Evolutionary conservation across 1,140 invertebrate species (phyloP), one percentile per base, ranked within the genome.

Genomic region (Laupala kohalensis): DNA sequence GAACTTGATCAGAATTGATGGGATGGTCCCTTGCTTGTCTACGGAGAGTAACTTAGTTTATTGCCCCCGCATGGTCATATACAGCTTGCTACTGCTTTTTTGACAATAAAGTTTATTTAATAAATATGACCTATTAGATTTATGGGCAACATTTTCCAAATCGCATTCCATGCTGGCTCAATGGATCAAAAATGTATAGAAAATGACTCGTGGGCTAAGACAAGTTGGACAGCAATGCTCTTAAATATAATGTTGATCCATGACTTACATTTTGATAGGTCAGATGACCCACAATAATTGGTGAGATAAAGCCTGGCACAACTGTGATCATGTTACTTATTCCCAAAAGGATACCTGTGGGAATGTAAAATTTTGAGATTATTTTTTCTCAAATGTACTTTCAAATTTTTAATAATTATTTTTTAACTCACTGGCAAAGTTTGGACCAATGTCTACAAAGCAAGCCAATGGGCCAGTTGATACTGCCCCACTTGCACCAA

Each of bases 391-490:
- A 1, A 24, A 25, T 24, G 25, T 19, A 24, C 6, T 65, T n/a
- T 5, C 4, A 1, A 3, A 25, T 65, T 24, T 65, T 24, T 24
- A 2, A 15, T 24, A 2, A 65, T 65, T n/a, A 24, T 65, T 25
- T 23, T 2, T 1, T 19, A 65, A 65, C 77, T 78, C 77, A 82
- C 85, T 84, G 19, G 87, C 87, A 78, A 87, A 89, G 79, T 89
- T 90, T 1, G 89, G 88, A 64, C 87, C 85, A 19, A 89, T 78
- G 73, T 90, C 89, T 2, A 90, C 86, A 29, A 88, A 81, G 23
- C 80, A 84, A 1, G 88, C 84, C 37, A 89, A 77, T 0, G 84
- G 84, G 3, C 88, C 88, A 0, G 88, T 86, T 0, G 88, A 88
- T 1, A 88, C 83, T 0, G 88, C 86, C 23, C 64, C 64, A 65